Base-by-base conservation (phyloP, 2,797 vertebrate genomes). In the Setipinna tenuifilis region DNA sequence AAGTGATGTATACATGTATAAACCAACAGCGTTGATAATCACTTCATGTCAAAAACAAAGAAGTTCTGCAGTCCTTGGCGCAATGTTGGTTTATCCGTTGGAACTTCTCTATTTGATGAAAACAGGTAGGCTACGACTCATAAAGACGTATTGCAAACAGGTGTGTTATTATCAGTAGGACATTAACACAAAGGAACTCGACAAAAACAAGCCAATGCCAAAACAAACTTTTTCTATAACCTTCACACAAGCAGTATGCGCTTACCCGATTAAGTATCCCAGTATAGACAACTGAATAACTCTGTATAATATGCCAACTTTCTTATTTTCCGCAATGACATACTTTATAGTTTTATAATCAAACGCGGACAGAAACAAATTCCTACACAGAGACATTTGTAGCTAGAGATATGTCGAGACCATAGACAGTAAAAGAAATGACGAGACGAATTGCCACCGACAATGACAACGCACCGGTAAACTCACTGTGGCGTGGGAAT, bases 341-440 rank as follows among this genome's bases (percentile, higher is more conserved):
- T 95, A 97, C 91, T 97, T 98, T 87, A 95, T 95, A 0, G 98
- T 99, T 91, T 96, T 98, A 88, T 99, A 99, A 91, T 98, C 95
- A 3, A 98, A 95, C 14, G 96, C 86, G 0, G 95, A 95, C 2
- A 94, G 81, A 46, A 93, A 92, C 0, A 31, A 19, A 75, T n/a
- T 62, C n/a, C 6, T 62, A 62, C 21, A 62, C 21, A 21, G 21
- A 4, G 68, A 75, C 68, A 75, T 75, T 48, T 48, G 46, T 10
- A 48, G 46, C 46, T 48, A 10, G 46, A 10, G 46, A 3, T 48
- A 48, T 48, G 46, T 48, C 46, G 46, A 10, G 46, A 4, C 4
- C 10, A 10, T 48, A 48, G 46, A 48, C 46, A 48, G n/a, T n/a
- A n/a, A n/a, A n/a, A n/a, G n/a, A n/a, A n/a, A n/a, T n/a, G n/a